These are phyloP conservation scores for Lasioglossum vierecki DNA, from an alignment of 2,888 invertebrate genomes.

Conservation along the genomic window DNA sequence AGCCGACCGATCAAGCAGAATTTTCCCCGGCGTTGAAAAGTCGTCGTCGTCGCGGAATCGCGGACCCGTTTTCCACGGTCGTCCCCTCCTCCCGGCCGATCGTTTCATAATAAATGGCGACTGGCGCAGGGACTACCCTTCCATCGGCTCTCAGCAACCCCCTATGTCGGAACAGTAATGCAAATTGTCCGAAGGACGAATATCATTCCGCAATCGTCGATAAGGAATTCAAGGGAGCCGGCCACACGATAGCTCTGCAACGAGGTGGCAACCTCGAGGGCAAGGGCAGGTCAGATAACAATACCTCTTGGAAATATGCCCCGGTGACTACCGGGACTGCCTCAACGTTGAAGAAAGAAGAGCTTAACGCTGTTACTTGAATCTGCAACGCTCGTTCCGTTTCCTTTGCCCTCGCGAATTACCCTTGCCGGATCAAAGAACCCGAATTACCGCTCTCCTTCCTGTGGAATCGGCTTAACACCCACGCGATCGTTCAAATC, in stretches of 20 bases:
- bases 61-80: conserved; percentile 11
- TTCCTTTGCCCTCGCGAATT: neutral
- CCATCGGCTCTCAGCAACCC: neutral
- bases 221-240: conserved; percentile 68
- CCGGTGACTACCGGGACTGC: conserved; percentile 49
- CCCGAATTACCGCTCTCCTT: neutral
- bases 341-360: conserved; percentile 45
- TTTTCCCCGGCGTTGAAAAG: conserved; percentile 57
- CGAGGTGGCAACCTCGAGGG: conserved; percentile 40
- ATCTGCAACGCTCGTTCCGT: neutral
- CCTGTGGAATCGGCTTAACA: neutral
- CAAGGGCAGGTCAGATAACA: conserved; percentile 68
- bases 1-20: conserved; percentile 63
- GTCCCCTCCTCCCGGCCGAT: conserved; percentile 22
- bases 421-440: neutral
- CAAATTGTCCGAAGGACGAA: conserved; percentile 50
- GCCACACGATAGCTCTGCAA: conserved; percentile 35
- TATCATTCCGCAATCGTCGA: conserved; percentile 44
- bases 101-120: conserved; percentile 66
- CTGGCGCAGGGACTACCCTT: neutral
- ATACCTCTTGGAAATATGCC: conserved; percentile 49
- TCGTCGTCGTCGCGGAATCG: conserved; percentile 27
- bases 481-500: neutral
- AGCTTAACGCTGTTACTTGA: conserved; percentile 13
- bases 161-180: neutral